A percentile compares a stretch with the other conserved stretches of the same genome.
Conservation (phyloP, 1,140 invertebrate genomes). For the Macrobrachium rosenbergii region DNA sequence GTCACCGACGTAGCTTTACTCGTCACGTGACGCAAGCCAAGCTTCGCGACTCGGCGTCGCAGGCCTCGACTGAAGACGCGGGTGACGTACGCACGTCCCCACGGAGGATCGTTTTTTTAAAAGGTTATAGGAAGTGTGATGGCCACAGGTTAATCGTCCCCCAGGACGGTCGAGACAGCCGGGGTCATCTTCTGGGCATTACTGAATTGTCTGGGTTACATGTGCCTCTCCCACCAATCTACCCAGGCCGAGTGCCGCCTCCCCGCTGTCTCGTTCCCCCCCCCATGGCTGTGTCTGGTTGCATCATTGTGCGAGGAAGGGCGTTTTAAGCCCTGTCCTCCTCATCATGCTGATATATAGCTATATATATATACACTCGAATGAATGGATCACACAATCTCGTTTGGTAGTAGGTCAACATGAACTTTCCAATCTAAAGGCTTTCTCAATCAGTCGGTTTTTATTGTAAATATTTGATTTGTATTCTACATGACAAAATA, state of each 20-base stretch:
- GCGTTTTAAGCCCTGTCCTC: constrained; percentile 3
- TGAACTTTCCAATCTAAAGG: too few relatives aligned
- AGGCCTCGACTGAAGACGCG: neutral
- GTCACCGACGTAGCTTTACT: constrained; percentile 52
- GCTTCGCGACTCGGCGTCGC: neutral
- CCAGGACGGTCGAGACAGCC: neutral
- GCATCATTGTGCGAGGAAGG: too few relatives aligned
- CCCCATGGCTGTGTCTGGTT: neutral
- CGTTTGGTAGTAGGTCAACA: too few relatives aligned
- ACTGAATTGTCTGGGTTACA: neutral
- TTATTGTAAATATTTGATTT: constrained; percentile 45
- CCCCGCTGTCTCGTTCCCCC: constrained; percentile 30
- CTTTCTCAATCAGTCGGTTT: constrained; percentile 4
- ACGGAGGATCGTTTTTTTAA: too few relatives aligned
- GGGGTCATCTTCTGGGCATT: constrained; percentile 18
- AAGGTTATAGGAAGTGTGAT: too few relatives aligned
- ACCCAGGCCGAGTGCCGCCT: constrained; percentile 14
- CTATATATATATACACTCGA: too few relatives aligned
- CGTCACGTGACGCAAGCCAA: constrained; percentile 34
- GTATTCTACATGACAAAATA: constrained; percentile 1
- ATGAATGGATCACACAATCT: too few relatives aligned
- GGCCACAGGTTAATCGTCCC: too few relatives aligned
- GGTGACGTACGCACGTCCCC: neutral
- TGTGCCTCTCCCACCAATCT: constrained; percentile 42
- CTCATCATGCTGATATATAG: constrained; percentile 35